Base-by-base conservation (phyloP, 1,140 invertebrate species). In the Drosophila busckii region DNA sequence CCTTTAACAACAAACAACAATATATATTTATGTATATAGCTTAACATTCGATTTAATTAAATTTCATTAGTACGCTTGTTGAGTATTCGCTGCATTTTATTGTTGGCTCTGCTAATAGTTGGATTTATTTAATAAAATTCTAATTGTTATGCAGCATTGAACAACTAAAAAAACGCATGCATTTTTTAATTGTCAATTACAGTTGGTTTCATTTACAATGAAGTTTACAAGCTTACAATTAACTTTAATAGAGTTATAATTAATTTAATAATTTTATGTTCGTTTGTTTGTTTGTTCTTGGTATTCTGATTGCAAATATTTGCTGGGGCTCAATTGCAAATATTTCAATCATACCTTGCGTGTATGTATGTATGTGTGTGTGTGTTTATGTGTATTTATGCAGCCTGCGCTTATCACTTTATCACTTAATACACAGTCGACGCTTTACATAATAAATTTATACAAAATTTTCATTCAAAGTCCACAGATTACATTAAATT, bases 251-350 rank as follows among this genome's bases (percentile, higher is more conserved):
- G 1, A 13, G 3, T 40, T 25, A 4, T 40, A 4, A 44, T 29
- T 4, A 28, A 10, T 28, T 48, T 4, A 37, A 34, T 34, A n/a
- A n/a, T 23, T 26, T n/a, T 15, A 29, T 2, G 12, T 29, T 35
- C 6, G 8, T 20, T 26, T 13, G 13, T 31, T 3, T 15, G 4
- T 16, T 25, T 48, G 10, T 45, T 13, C 8, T 64, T 62, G 62
- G 56, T 68, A 75, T 59, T 38, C 40, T 42, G 59, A 80, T 73
- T 61, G 68, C 60, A 73, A 73, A 61, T 73, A 73, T 82, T 80
- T 80, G 75, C 53, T 32, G 75, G 73, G 73, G 73, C 73, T 80
- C 73, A 65, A 25, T 42, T 35, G 69, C 73, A 80, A 80, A 82
- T 63, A 68, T 49, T 82, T 73, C 46, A 52, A 80, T 73, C 64